Conservation (phyloP, 2,888 invertebrate species). For the Cephalotes varians region DNA sequence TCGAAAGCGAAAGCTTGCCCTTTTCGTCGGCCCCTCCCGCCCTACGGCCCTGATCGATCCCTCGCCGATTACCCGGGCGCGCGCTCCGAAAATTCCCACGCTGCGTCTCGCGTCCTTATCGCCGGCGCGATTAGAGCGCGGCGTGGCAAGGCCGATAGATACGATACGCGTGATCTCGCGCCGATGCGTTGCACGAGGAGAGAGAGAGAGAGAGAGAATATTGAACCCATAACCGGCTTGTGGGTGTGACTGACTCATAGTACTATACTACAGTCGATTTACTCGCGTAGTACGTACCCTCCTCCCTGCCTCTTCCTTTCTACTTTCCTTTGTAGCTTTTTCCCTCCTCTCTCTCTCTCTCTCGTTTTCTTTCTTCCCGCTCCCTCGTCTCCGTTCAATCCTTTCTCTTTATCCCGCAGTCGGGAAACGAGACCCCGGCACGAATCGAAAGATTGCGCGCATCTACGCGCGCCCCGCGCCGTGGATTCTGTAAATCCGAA, state of each 20-base stretch:
- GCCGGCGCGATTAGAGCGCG: constrained; percentile 43
- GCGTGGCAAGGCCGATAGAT: constrained; percentile 78
- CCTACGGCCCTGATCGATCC: constrained; percentile 7
- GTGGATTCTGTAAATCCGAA: not conserved
- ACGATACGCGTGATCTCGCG: constrained; percentile 82
- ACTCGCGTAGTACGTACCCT: constrained; percentile 80
- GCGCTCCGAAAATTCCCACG: constrained; percentile 21
- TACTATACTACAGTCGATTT: constrained; percentile 84
- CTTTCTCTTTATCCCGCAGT: not conserved
- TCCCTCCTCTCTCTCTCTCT: not conserved
- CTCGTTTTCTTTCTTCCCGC: not conserved
- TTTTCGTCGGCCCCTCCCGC: too few relatives aligned
- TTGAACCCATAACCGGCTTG: constrained; percentile 69
- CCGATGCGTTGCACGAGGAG: constrained; percentile 32
- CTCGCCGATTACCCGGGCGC: not conserved
- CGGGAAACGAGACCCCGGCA: not conserved
- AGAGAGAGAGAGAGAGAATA: constrained; percentile 75
- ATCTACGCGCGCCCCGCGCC: too few relatives aligned
- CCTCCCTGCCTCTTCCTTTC: constrained; percentile 1
- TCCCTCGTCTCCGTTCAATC: not conserved
- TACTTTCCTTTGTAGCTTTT: constrained; percentile 20
- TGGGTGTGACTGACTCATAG: constrained; percentile 72
- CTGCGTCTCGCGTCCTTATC: constrained; percentile 5
- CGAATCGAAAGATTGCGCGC: not conserved
- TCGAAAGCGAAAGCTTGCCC: not conserved